Base-by-base conservation (phyloP, 1,140 invertebrate genomes). In the Holcopasites calliopsidis region DNA sequence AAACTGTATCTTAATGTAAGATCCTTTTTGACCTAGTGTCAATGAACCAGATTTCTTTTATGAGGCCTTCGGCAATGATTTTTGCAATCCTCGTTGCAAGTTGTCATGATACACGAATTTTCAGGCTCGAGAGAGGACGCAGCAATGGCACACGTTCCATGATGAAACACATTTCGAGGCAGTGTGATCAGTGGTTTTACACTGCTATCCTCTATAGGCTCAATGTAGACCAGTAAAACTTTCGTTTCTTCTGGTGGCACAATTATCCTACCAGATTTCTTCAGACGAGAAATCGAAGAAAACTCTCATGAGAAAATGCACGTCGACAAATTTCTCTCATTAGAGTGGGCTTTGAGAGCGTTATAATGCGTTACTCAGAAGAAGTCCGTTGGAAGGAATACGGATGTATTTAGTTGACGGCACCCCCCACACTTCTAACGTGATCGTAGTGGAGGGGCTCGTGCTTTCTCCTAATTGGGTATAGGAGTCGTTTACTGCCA, bases 101-200 rank as follows among this genome's bases (percentile, higher is more conserved):
- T 82, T 82, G 80, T 82, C 55, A 38, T 82, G 80, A 82, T 82
- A 62, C 68, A 82, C 75, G 54, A 69, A 77, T 82, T 77, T 62
- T 52, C 52, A 31, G n/a, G n/a, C 47, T 21, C 42, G 31, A 49
- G 55, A 55, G 62, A 65, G 42, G 28, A 13, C 3, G n/a, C 52
- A 55, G 52, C 71, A 66, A 61, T 60, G 72, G 70, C 64, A 81
- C 78, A 78, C 66, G 70, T 40, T 70, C 55, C 74, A 82, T 74
- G 80, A 82, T 79, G 35, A 49, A 74, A 75, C 76, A 82, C 60
- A 82, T 82, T 78, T 69, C 40, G 80, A 72, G 74, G 65, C 66
- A 50, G 57, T 69, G 42, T 69, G 44, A 79, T 78, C 76, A 44
- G 55, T 78, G 55, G 60, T 47, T 66, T 11, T 31, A 23, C 11